Evolutionary conservation across 2,113 vertebrate species (phyloP), one percentile per base, ranked within the genome.

Genomic region (Microcebus ravelobensis): DNA sequence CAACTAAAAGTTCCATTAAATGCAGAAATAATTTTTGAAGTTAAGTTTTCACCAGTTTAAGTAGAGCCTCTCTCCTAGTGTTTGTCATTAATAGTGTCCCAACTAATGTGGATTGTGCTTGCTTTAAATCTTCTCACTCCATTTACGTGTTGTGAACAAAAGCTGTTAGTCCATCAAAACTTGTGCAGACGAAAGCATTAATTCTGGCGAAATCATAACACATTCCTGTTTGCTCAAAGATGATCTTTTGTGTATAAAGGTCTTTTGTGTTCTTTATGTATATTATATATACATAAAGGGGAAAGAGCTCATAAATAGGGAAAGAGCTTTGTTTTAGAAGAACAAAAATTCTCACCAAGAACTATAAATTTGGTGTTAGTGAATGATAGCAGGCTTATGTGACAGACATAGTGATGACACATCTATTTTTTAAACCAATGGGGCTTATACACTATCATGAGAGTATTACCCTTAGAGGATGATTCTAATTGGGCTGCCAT

Each of bases 211-310:
- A 93, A 76, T 84, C 21, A 39, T 48, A 91, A 52, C 39, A 34
- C 7, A 18, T 23, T 86, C 90, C 86, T 50, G 5, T 94, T 97
- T 97, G 65, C 17, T 77, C 85, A 95, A 92, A 94, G 45, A 1
- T 45, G 71, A 7, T 81, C 25, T 90, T 86, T 87, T 45, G 45
- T 45, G 45, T 45, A 45, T 45, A 45, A 45, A 45, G 45, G 1
- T 45, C 45, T 45, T 8, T 45, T 45, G 45, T 45, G 45, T 45
- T 45, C 5, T 1, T 39, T 90, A 27, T 29, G 12, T 83, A 5
- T 61, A 1, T 57, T n/a, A n/a, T n/a, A n/a, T n/a, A n/a, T n/a
- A n/a, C n/a, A n/a, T n/a, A n/a, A n/a, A n/a, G n/a, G n/a, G n/a
- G n/a, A n/a, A n/a, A n/a, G n/a, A n/a, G n/a, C 73, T 81, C 61